Conservation (phyloP, 2,797 vertebrate species). For the Telmatherina bonti region DNA sequence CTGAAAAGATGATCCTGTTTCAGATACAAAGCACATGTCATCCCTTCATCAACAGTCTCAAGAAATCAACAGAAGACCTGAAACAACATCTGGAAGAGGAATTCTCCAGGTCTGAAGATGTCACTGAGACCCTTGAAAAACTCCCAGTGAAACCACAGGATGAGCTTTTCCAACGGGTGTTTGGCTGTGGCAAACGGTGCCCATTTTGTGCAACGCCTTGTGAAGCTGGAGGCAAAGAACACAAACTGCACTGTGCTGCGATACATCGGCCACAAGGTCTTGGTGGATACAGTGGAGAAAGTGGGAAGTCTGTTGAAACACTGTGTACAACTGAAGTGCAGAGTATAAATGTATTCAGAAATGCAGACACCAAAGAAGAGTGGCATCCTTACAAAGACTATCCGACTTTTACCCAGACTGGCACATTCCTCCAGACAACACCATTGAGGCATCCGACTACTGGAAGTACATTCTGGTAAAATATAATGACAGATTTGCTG, state of each 20-base stretch:
- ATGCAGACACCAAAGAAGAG: rapidly evolving
- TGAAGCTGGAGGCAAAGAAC: conserved; percentile 67
- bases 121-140: conserved; percentile 25
- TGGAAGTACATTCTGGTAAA: conserved; percentile 73
- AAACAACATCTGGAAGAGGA: conserved; percentile 24
- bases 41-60: conserved; percentile 49
- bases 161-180: conserved; percentile 54
- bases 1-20: conserved; percentile 46
- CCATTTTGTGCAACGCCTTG: conserved; percentile 76
- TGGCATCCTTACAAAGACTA: conserved; percentile 42
- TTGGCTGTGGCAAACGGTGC: conserved; percentile 69
- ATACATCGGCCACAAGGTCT: conserved; percentile 67
- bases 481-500: conserved; percentile 64
- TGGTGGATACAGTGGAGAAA: rapidly evolving
- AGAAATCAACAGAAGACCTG: background rate
- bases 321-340: conserved; percentile 62
- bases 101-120: conserved; percentile 12
- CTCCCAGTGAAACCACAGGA: conserved; percentile 63
- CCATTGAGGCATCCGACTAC: conserved; percentile 63
- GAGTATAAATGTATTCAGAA: rapidly evolving
- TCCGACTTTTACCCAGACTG: conserved; percentile 55
- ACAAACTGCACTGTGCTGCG: conserved; percentile 59
- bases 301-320: rapidly evolving
- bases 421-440: conserved; percentile 62
- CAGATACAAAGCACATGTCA: conserved; percentile 45